phyloP scores from a whole-genome alignment of 2,113 vertebrate genomes.

The Halichoeres trimaculatus region DNA sequence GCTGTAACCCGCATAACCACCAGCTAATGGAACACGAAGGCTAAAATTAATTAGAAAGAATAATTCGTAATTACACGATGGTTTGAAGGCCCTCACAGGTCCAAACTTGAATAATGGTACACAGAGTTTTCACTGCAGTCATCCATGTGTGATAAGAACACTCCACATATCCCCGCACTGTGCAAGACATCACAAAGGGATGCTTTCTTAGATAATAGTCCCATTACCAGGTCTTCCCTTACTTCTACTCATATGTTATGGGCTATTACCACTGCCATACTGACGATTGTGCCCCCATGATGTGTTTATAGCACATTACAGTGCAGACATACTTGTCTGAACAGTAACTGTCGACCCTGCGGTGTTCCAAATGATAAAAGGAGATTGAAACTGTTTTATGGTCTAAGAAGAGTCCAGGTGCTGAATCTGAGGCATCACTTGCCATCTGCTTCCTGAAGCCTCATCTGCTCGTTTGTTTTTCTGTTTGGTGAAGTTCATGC shows the following conservation, averaged over 20 bases:
- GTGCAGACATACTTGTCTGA: slow-evolving; percentile 55
- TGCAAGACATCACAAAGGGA: background rate
- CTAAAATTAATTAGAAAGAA: slow-evolving; percentile 74
- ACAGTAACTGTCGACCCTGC: slow-evolving; percentile 55
- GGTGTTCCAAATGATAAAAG: slow-evolving; percentile 48
- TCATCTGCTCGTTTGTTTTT: slow-evolving; percentile 10
- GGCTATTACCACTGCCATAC: slow-evolving; percentile 68
- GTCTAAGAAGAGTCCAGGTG: slow-evolving; percentile 40
- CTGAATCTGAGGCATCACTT: slow-evolving; percentile 1
- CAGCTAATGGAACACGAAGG: slow-evolving; percentile 78
- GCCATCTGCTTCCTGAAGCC: slow-evolving; percentile 27
- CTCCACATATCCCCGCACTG: background rate
- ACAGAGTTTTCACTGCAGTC: slow-evolving; percentile 51
- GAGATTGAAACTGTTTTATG: slow-evolving; percentile 50
- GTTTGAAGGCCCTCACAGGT: slow-evolving; percentile 65
- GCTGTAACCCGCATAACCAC: slow-evolving; percentile 77
- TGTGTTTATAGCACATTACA: slow-evolving; percentile 65
- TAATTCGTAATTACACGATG: slow-evolving; percentile 71
- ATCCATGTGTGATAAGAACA: slow-evolving; percentile 25
- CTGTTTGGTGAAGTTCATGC: slow-evolving; percentile 3
- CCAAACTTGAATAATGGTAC: slow-evolving; percentile 55
- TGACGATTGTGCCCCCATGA: slow-evolving; percentile 51
- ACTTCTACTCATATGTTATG: slow-evolving; percentile 49
- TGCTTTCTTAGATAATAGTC: slow-evolving; percentile 44
- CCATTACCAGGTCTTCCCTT: slow-evolving; percentile 45